Conservation (phyloP, 2,113 vertebrate genomes). For the Menura novaehollandiae region DNA sequence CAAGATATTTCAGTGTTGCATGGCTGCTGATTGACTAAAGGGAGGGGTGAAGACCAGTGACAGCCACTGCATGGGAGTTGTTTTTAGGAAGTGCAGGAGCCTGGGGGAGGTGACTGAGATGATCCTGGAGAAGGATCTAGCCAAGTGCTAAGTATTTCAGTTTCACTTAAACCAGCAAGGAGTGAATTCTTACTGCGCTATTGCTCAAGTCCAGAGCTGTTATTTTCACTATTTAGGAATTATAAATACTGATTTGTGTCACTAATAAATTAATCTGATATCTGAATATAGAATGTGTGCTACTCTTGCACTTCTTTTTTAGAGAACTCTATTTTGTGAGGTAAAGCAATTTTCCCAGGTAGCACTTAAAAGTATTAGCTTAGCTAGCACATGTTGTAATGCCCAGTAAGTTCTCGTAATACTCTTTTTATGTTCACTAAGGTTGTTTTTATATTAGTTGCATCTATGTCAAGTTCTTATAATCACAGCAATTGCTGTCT, state of each 20-base stretch:
- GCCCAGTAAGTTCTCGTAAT: background rate
- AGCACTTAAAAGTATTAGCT: background rate
- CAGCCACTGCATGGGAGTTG: background rate
- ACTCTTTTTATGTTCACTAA: background rate
- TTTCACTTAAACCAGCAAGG: constrained; percentile 50
- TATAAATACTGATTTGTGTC: constrained; percentile 31
- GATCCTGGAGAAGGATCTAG: background rate
- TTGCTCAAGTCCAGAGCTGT: constrained; percentile 24
- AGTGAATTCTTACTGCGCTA: constrained; percentile 15
- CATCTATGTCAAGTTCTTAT: background rate
- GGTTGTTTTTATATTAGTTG: background rate
- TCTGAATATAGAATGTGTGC: background rate
- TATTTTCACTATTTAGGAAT: constrained; percentile 44
- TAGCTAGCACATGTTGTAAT: background rate
- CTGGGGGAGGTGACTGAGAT: background rate
- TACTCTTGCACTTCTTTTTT: background rate
- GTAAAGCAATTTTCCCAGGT: background rate
- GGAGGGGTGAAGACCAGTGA: background rate
- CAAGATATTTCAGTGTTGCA: background rate
- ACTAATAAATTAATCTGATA: background rate
- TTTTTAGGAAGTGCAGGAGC: background rate
- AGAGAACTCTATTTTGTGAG: background rate
- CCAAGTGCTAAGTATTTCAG: background rate
- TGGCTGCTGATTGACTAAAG: background rate
- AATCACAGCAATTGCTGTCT: background rate